Conservation (phyloP, 2,113 vertebrate genomes). For the Sylvia atricapilla region DNA sequence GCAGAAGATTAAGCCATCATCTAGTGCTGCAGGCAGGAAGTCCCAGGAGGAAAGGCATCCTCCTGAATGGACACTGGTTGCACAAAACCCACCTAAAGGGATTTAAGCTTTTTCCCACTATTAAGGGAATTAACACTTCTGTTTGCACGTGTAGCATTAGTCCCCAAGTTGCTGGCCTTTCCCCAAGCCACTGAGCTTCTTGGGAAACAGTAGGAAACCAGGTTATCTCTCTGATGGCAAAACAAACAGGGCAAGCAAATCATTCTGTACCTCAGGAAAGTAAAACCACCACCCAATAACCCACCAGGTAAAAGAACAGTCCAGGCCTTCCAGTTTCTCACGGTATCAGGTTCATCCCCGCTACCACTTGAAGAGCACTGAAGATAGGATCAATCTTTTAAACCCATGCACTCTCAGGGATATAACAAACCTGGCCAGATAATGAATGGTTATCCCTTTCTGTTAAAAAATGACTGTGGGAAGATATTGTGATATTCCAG, state of each 20-base stretch:
- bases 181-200: neutral
- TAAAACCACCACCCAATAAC: neutral
- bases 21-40: neutral
- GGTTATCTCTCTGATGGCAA: neutral
- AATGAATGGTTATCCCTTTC: neutral
- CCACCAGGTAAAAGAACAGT: neutral
- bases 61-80: neutral
- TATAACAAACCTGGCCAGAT: neutral
- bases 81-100: neutral
- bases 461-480: neutral
- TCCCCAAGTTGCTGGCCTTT: neutral
- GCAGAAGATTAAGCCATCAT: neutral
- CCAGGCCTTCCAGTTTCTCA: neutral
- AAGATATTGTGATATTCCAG: neutral
- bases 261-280: neutral
- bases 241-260: neutral
- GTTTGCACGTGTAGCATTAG: neutral
- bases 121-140: neutral
- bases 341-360: neutral
- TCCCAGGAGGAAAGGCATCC: neutral
- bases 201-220: neutral
- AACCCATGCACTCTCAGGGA: neutral
- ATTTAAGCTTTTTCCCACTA: neutral
- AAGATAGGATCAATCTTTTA: neutral
- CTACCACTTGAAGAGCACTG: neutral